Evolutionary conservation across 92 coral and sea anemone genomes (phyloP), one percentile per base, ranked within the genome.

Genomic region (Zoanthus sociatus): DNA sequence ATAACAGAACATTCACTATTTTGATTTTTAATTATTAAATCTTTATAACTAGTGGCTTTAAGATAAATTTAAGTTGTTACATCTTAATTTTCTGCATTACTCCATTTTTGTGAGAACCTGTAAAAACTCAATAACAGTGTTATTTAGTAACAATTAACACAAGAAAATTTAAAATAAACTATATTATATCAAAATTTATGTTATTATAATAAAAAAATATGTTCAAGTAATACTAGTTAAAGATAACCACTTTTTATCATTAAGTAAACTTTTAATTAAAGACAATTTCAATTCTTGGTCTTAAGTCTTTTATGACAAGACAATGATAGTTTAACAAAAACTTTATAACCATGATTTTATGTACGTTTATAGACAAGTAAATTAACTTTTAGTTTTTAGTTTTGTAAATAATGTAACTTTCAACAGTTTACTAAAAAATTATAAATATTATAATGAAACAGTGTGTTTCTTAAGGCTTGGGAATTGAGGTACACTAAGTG

Each of bases 51-150:
- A 56, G 55, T 17, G 54, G 1, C 9, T 50, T 9, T 56, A 21
- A 60, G 72, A 60, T 26, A 17, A 4, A 13, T 46, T 81, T 44
- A 13, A 67, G 66, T 78, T 63, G 73, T 79, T 44, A 79, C 60
- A 18, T 60, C 6, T 78, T 55, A 16, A 21, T 20, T 63, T 11
- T 30, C 74, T 7, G 13, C 72, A 42, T 64, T 61, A 51, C 76
- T 26, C 75, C 63, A 12, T 45, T 37, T 32, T 45, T 42, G 60
- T 67, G 45, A 9, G 10, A 37, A 81, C 85, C 85, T 81, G 85
- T 81, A 81, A 67, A 18, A 81, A 81, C 66, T 81, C 20, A 81
- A 63, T 17, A 81, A 79, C 42, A 46, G 7, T 45, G 46, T 64
- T 67, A 48, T 64, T 81, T 37, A 63, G 26, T 63, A 47, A 81